These are phyloP conservation scores for Sinosuthora webbiana DNA, from an alignment of 2,113 vertebrate species.

Conservation along the genomic window DNA sequence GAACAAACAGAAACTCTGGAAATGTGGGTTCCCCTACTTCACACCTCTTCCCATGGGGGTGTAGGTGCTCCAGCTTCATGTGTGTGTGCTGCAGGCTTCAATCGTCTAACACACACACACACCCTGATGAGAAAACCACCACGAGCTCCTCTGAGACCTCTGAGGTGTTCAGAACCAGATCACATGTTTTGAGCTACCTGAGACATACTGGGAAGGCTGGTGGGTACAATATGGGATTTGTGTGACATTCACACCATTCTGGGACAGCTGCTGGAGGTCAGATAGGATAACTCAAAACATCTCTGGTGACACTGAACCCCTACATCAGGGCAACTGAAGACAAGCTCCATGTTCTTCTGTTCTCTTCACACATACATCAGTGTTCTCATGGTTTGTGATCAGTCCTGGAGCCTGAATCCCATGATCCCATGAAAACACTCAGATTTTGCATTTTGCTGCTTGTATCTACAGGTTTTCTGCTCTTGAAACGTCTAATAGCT, in stretches of 20 bases:
- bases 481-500: neutral
- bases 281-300: neutral
- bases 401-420: neutral
- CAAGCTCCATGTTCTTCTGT: neutral
- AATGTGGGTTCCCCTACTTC: neutral
- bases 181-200: neutral
- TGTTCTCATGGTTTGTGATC: neutral
- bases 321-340: neutral
- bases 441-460: neutral
- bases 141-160: neutral
- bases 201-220: neutral
- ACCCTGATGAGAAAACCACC: neutral
- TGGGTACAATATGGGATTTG: neutral
- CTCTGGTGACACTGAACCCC: neutral
- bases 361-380: neutral
- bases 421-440: neutral
- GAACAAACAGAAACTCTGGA: neutral
- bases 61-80: neutral
- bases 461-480: neutral
- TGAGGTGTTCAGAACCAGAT: neutral
- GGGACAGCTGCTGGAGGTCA: neutral
- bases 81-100: neutral
- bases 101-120: neutral
- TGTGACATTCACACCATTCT: neutral
- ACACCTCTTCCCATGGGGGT: neutral